Evolutionary conservation across 2,113 vertebrate species (phyloP).

Genomic region (Gymnobelideus leadbeateri): DNA sequence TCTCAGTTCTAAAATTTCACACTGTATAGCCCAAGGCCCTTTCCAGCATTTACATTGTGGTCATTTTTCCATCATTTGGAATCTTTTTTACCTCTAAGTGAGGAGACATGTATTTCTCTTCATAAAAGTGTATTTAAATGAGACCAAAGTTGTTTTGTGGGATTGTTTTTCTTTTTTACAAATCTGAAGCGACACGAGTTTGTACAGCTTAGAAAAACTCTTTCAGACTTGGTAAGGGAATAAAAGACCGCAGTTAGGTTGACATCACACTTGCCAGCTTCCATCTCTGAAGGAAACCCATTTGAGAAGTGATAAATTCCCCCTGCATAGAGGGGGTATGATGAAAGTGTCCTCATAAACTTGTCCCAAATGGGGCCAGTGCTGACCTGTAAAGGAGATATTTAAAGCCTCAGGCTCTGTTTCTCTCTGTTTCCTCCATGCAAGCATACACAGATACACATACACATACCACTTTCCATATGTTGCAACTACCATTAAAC

Average conservation of each 20-base stretch:
- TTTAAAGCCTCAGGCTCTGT: background rate
- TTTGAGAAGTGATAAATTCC: background rate
- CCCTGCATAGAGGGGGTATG: background rate
- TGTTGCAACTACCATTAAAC: background rate
- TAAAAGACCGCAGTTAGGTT: background rate
- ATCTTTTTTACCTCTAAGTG: constrained; percentile 57
- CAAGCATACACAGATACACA: background rate
- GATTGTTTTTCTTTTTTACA: background rate
- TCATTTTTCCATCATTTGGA: background rate
- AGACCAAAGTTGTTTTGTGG: background rate
- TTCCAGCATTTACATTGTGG: background rate
- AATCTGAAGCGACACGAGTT: background rate
- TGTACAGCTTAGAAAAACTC: background rate
- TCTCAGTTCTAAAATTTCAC: background rate
- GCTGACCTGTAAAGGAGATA: background rate
- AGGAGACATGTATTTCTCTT: background rate
- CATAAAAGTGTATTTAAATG: background rate
- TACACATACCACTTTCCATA: background rate
- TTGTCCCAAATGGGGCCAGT: background rate
- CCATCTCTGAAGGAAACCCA: background rate
- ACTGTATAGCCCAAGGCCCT: background rate
- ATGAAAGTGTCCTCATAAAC: background rate
- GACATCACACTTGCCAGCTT: background rate
- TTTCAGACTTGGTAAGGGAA: background rate
- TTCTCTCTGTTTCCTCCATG: background rate